Evolutionary conservation across 1,140 invertebrate genomes (phyloP).

Genomic region (Mylabris phalerata): DNA sequence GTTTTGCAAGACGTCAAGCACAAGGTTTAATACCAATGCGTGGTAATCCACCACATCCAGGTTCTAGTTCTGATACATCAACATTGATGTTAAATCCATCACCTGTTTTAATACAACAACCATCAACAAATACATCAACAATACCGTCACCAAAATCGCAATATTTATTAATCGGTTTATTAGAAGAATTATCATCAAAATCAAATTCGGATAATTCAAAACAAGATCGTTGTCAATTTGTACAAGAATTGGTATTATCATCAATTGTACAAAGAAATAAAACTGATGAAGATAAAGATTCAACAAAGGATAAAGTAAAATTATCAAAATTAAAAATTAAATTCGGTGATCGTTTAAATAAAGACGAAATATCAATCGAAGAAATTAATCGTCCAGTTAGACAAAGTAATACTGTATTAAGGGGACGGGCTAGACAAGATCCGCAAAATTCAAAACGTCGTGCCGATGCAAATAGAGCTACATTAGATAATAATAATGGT

Average conservation of each 20-base stretch:
- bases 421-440: slow-evolving; percentile 34
- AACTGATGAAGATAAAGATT: slow-evolving; percentile 6
- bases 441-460: slow-evolving; percentile 33
- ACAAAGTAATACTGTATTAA: slow-evolving; percentile 20
- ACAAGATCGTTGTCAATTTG: slow-evolving; percentile 34
- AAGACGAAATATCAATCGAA: slow-evolving; percentile 8
- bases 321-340: slow-evolving; percentile 12
- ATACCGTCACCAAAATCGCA: slow-evolving; percentile 33
- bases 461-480: slow-evolving; percentile 30
- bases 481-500: slow-evolving; percentile 2
- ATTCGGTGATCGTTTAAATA: slow-evolving; percentile 3
- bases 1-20: slow-evolving; percentile 71
- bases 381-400: slow-evolving; percentile 11
- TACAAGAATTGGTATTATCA: slow-evolving; percentile 36
- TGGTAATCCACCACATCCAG: slow-evolving; percentile 21
- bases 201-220: slow-evolving; percentile 27
- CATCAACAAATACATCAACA: slow-evolving; percentile 29
- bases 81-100: slow-evolving; percentile 37
- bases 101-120: slow-evolving; percentile 28
- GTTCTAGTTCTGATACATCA: slow-evolving; percentile 30
- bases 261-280: slow-evolving; percentile 14
- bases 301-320: slow-evolving; percentile 1
- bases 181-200: slow-evolving; percentile 36
- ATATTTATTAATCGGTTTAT: slow-evolving; percentile 35
- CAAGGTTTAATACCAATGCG: slow-evolving; percentile 26